Evolutionary conservation across 1,140 invertebrate genomes (phyloP).

Genomic region (Cyclargus thomasi): DNA sequence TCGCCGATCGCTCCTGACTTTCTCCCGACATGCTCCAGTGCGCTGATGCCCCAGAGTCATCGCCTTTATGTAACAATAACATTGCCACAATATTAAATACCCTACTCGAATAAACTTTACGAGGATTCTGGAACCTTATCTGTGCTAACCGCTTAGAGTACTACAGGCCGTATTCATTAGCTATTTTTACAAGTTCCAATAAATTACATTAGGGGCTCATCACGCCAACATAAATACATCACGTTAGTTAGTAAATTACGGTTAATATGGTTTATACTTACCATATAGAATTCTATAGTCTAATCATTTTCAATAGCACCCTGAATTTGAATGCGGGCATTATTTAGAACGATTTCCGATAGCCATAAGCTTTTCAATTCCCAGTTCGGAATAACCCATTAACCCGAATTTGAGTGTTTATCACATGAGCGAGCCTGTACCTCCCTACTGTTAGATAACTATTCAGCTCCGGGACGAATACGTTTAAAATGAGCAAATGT

Average conservation of each 20-base stretch:
- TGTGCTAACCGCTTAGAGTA: too few species aligned
- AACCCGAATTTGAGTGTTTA: constrained; percentile 10
- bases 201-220: background rate
- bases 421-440: constrained; percentile 3
- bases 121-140: too few species aligned
- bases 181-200: background rate
- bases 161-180: too few species aligned
- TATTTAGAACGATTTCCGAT: constrained; percentile 8
- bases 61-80: background rate
- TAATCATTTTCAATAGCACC: background rate
- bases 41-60: constrained; percentile 37
- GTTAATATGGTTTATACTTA: background rate
- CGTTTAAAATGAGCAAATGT: constrained; percentile 8
- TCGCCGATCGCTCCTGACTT: constrained; percentile 38
- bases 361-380: background rate
- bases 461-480: constrained; percentile 1
- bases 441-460: background rate
- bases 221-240: background rate
- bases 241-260: background rate
- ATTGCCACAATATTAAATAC: background rate
- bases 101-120: background rate
- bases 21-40: constrained; percentile 52
- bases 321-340: background rate
- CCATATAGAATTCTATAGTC: background rate
- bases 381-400: constrained; percentile 4